Base-by-base conservation (phyloP, 2,888 invertebrate species). In the Leucophenga maculata region DNA sequence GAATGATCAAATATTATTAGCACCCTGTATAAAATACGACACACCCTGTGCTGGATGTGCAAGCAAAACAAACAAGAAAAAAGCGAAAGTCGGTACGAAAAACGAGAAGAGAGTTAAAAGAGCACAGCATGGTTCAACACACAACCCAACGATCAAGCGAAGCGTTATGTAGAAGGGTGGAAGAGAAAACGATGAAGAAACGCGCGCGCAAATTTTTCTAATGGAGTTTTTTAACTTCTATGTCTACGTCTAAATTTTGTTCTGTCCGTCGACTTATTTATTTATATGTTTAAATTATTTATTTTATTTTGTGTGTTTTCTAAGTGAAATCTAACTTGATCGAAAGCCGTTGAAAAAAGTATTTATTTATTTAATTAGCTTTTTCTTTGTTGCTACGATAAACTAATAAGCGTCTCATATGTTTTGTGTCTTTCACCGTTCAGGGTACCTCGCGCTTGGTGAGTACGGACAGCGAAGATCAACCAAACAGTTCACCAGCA, bases 381-480 rank as follows among this genome's bases (percentile, higher is more conserved):
- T 50, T 50, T 52, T 67, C 9, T 52, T 57, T 11, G 31, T 59
- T 46, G 26, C 50, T 59, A 39, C 8, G 8, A 9, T 67, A 13
- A 65, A 64, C 67, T 75, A 71, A 67, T 39, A 9, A 68, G 48
- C 67, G 68, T 50, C 11, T 68, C 18, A 18, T 50, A n/a, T 39
- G 1, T 39, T 8, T 39, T 39, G 11, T 39, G 11, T 39, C 11
- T 39, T 11, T 9, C 8, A 39, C 39, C 11, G 8, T 74, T 57
- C 72, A 89, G 89, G 92, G 92, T 65, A 92, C 92, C 69, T 92
- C 92, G 65, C 90, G 92, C 76, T 90, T 92, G 85, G 91, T 92
- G 68, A 92, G 92, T 83, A 92, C 92, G 66, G 92, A 92, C 82
- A 92, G 92, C 69, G 92, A 92, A 89, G 86, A 86, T 69, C 83